These are phyloP conservation scores for Cheilosia scutellata DNA, from an alignment of 2,888 invertebrate genomes.

Conservation along the genomic window DNA sequence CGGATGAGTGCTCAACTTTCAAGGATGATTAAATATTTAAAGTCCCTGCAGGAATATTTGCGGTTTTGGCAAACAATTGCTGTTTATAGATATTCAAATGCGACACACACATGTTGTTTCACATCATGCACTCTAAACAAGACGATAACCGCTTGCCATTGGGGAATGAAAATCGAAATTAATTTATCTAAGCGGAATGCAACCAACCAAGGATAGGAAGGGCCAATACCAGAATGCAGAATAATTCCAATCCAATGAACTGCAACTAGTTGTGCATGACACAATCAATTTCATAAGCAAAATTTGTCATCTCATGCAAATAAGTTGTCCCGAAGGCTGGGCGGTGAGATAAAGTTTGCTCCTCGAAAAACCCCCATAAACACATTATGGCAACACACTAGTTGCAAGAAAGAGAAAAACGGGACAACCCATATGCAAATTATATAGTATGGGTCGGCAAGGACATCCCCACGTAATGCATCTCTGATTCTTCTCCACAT, in stretches of 20 bases:
- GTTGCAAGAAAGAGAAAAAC: slow-evolving; percentile 21
- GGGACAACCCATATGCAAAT: slow-evolving; percentile 32
- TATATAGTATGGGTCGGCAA: neutral
- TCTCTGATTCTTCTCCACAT: slow-evolving; percentile 23
- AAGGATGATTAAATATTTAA: too few relatives aligned
- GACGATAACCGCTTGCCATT: neutral
- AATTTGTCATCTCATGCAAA: slow-evolving; percentile 37
- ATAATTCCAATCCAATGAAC: slow-evolving; percentile 50
- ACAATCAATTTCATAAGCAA: slow-evolving; percentile 46
- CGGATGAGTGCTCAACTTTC: too few relatives aligned
- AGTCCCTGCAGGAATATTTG: too few relatives aligned
- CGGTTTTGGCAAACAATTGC: too few relatives aligned
- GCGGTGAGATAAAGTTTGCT: slow-evolving; percentile 4
- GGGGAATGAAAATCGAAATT: slow-evolving; percentile 25
- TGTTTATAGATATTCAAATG: neutral
- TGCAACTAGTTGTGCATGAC: neutral
- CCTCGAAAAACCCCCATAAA: neutral
- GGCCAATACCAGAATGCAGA: neutral
- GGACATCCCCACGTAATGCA: slow-evolving; percentile 23
- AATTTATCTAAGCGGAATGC: slow-evolving; percentile 46
- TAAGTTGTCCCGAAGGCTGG: slow-evolving; percentile 17
- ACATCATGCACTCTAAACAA: neutral
- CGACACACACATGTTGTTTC: slow-evolving; percentile 18
- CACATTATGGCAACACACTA: neutral
- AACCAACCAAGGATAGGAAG: neutral